Conservation (phyloP, 2,797 vertebrate genomes). For the Gymnodraco acuticeps region DNA sequence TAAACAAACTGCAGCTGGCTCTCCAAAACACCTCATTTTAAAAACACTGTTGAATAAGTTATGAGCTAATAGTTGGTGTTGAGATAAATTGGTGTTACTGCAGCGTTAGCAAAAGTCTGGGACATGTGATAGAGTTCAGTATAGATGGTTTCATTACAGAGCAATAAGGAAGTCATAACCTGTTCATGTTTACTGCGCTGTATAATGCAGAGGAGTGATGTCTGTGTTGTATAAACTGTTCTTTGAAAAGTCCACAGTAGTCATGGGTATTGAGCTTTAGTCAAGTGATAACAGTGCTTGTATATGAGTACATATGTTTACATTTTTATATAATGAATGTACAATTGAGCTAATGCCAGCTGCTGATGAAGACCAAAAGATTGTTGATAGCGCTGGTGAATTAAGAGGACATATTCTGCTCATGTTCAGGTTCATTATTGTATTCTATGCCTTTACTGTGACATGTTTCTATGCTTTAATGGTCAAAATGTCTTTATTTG, state of each 20-base stretch:
- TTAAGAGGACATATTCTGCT: too few species aligned
- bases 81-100: conserved; percentile 7
- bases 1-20: conserved; percentile 34
- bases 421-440: too few species aligned
- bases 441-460: too few species aligned
- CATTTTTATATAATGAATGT: neutral
- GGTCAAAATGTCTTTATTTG: too few species aligned
- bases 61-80: conserved; percentile 24
- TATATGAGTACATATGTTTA: too few species aligned
- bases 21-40: conserved; percentile 31
- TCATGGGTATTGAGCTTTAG: too few species aligned
- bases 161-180: conserved; percentile 67
- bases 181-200: conserved; percentile 50
- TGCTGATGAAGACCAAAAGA: neutral
- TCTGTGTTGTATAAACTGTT: neutral
- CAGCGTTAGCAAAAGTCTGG: conserved; percentile 19
- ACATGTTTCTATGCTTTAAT: too few species aligned
- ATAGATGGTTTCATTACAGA: conserved; percentile 9
- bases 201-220: conserved; percentile 13
- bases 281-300: too few species aligned
- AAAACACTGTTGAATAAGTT: conserved; percentile 48
- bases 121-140: neutral
- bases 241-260: neutral
- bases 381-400: neutral
- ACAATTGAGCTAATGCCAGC: neutral